These are phyloP conservation scores for Oryzias javanicus DNA, from an alignment of 2,113 vertebrate genomes.

Conservation along the genomic window DNA sequence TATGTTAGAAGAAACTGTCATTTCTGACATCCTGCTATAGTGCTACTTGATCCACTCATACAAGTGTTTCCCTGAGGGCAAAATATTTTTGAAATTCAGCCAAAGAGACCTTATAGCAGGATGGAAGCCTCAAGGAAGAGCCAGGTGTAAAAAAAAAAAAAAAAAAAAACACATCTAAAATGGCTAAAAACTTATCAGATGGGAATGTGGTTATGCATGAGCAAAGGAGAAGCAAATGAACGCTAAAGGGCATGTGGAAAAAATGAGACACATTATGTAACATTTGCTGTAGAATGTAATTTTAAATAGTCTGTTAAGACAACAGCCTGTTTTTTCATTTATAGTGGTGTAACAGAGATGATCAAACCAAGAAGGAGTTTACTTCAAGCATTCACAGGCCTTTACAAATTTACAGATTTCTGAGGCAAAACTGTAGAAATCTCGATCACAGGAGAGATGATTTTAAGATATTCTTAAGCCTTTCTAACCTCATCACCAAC, in stretches of 20 bases:
- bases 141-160: neutral
- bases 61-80: neutral
- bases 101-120: slow-evolving; percentile 8
- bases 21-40: no score
- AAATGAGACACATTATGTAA: slow-evolving; percentile 13
- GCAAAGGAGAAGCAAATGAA: neutral
- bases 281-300: slow-evolving; percentile 9
- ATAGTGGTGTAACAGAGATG: neutral
- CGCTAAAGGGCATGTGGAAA: slow-evolving; percentile 15
- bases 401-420: neutral
- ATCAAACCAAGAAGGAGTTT: neutral
- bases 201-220: neutral
- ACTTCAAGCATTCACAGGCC: neutral
- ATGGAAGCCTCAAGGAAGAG: neutral
- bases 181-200: neutral
- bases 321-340: neutral
- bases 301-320: neutral
- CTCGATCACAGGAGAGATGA: neutral
- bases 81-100: neutral
- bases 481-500: slow-evolving; percentile 16
- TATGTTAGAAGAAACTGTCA: no score
- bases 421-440: slow-evolving; percentile 1
- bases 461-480: neutral
- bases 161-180: slow-evolving; percentile 7
- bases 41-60: neutral